These are phyloP conservation scores for Diplazon laetatorius DNA, from an alignment of 2,888 invertebrate species.

Conservation along the genomic window DNA sequence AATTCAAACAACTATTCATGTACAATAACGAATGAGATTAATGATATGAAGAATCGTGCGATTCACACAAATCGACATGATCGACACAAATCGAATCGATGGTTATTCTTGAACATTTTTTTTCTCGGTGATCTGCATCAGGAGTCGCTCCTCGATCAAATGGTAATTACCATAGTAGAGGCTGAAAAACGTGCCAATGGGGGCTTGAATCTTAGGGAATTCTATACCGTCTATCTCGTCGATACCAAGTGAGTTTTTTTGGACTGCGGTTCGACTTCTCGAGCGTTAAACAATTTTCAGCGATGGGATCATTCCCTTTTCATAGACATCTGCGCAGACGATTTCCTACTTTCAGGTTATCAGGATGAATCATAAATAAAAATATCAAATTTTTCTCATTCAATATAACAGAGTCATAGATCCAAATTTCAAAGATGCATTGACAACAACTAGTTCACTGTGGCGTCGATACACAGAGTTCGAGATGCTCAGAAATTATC, in stretches of 20 bases:
- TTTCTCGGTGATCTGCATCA: slow-evolving; percentile 79
- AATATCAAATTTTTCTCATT: not conserved
- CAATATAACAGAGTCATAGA: slow-evolving; percentile 85
- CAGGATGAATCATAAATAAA: too few species aligned
- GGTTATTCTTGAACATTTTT: not conserved
- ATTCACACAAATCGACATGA: not conserved
- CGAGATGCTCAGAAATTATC: slow-evolving; percentile 90
- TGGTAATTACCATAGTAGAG: slow-evolving; percentile 90
- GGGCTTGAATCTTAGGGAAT: slow-evolving; percentile 89
- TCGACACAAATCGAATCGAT: too few species aligned
- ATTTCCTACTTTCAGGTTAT: too few species aligned
- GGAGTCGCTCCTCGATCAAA: slow-evolving; percentile 88
- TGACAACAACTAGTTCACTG: slow-evolving; percentile 87
- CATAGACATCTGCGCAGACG: too few species aligned
- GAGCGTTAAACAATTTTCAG: too few species aligned
- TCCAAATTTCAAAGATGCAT: slow-evolving; percentile 85
- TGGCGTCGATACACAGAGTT: slow-evolving; percentile 94
- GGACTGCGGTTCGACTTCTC: not conserved
- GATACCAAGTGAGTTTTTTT: slow-evolving; percentile 87
- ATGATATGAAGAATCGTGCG: too few species aligned
- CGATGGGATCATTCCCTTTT: not conserved
- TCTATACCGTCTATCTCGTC: slow-evolving; percentile 90
- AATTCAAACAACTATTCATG: too few species aligned
- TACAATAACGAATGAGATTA: too few species aligned
- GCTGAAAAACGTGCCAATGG: slow-evolving; percentile 91